Base-by-base conservation (phyloP, 1,140 invertebrate species). In the Hylaeus volcanicus region DNA sequence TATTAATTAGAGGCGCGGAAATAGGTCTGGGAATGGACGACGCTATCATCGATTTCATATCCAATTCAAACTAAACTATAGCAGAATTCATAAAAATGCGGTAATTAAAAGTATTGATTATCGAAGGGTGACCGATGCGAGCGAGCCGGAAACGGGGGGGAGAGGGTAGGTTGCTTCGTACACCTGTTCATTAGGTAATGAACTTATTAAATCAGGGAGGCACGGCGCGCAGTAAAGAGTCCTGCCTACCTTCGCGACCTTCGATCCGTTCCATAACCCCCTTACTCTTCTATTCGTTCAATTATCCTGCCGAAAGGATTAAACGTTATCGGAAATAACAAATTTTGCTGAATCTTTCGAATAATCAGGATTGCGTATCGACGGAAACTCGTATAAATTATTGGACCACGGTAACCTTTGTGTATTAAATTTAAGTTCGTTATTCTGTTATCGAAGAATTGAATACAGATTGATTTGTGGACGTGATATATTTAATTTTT, bases 81-180 rank as follows among this genome's bases (percentile, higher is more conserved):
- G 77, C 76, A 82, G 81, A 89, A 90, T 90, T 89, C 87, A 89
- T 88, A 91, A 90, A 91, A 89, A 87, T 86, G 82, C 78, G 81
- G 85, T 92, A 92, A 92, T 92, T 92, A 91, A 92, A 91, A 92
- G 86, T 92, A 92, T 92, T 90, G 91, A 92, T 92, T 92, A 91
- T 92, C 84, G 90, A 80, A 65, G 74, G 70, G 63, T 73, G 79
- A 84, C 76, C 75, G 82, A 58, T 56, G 63, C 77, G 72, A 74
- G 58, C 51, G 66, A 79, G 51, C 55, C 43, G 11, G 64, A 60
- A 41, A 39, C n/a, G 51, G 70, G 53, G 70, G 51, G 39, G 8
- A 26, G 26, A 6, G 14, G 14, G 60, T 5, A 56, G 53, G 69
- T 81, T 77, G 73, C 69, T 76, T 79, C 82, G 85, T 90, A 90